Base-by-base conservation (phyloP, 2,888 invertebrate genomes). In the Scrobipalpa atriplicella region DNA sequence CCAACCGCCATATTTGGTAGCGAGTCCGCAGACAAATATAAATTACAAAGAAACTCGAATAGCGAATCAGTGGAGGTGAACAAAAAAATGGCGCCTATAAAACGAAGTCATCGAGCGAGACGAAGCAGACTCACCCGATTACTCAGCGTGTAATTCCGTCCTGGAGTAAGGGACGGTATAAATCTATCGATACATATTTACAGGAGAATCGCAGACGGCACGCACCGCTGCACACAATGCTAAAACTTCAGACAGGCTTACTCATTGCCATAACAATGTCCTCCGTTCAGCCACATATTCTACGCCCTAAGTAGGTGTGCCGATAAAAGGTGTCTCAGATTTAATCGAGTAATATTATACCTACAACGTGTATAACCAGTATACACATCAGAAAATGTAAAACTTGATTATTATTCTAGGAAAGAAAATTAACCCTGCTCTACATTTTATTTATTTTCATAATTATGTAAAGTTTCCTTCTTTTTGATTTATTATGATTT, bases 131-230 rank as follows among this genome's bases (percentile, higher is more conserved):
- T 88, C 88, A 86, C 79, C 81, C 83, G 85, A 86, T 90, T 90
- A 88, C 86, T 90, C 90, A 89, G 81, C 80, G 82, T 82, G 83
- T 88, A 89, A 90, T 90, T 90, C 86, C 75, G 87, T 86, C 84
- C 79, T 80, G 77, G 79, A 72, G 77, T 76, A 74, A 77, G 74
- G 76, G 78, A 78, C 82, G 77, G 75, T 83, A 89, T 89, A 89
- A 87, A 86, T 86, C 84, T 86, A 86, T 89, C 87, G 78, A 87
- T 87, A 89, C 86, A 89, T 89, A 86, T 89, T 87, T 86, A 88
- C 82, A 80, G 78, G 75, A 80, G 81, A 82, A 80, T 85, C 85
- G 85, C 83, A 83, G 85, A 81, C 83, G 85, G 80, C 81, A 79
- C 83, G 87, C 87, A 78, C 79, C 84, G 79, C 71, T 85, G 84